Conservation (phyloP, 2,797 vertebrate genomes). For the Dromococcyx pavoninus region DNA sequence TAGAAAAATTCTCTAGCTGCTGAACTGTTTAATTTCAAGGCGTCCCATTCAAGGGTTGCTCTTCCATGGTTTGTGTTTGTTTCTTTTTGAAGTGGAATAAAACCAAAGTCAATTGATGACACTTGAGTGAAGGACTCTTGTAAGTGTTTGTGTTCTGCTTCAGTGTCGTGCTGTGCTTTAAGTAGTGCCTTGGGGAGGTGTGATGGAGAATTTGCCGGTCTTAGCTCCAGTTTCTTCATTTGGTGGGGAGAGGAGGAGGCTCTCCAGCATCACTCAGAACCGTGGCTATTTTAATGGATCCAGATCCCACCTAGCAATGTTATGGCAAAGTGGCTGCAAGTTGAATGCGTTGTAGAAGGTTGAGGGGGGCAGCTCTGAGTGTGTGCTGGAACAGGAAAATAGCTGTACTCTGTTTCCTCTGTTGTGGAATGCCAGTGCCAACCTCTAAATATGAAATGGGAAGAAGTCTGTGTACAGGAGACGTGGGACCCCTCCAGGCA, state of each 20-base stretch:
- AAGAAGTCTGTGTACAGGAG: background rate
- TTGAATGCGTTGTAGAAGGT: background rate
- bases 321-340: background rate
- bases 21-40: background rate
- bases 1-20: background rate
- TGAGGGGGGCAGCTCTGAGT: background rate
- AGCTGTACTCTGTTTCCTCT: background rate
- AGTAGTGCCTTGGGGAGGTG: background rate
- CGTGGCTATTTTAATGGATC: fast-evolving
- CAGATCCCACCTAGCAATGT: background rate
- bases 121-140: slow-evolving; percentile 32
- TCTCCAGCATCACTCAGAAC: background rate
- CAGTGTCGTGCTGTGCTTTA: slow-evolving; percentile 4
- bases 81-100: background rate
- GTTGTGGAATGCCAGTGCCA: background rate
- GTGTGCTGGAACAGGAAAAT: background rate
- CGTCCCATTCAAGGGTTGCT: background rate
- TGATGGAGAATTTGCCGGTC: background rate
- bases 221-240: background rate
- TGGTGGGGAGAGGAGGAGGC: background rate
- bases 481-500: background rate
- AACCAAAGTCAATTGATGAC: background rate
- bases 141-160: slow-evolving; percentile 15
- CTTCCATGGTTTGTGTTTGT: background rate
- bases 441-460: background rate